These are phyloP conservation scores for Euwallacea fornicatus DNA, from an alignment of 1,140 invertebrate species.

Conservation along the genomic window DNA sequence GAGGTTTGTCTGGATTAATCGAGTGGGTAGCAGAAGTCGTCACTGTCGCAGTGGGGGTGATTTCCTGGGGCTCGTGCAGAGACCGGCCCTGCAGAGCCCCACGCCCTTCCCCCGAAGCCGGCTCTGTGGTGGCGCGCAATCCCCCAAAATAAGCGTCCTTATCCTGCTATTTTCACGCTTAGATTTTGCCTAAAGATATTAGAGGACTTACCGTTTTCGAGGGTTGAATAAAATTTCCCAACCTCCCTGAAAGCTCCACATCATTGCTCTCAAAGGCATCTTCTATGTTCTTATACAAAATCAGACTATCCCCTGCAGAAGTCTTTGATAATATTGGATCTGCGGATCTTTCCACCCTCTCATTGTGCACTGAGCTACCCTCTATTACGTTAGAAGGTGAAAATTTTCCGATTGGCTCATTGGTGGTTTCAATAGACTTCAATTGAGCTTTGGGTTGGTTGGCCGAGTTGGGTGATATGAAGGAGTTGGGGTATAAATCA, in stretches of 20 bases:
- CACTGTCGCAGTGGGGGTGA: conserved; percentile 57
- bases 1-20: conserved; percentile 52
- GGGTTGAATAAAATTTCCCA: conserved; percentile 46
- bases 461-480: conserved; percentile 60
- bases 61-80: conserved; percentile 66
- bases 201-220: conserved; percentile 43
- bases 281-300: conserved; percentile 49
- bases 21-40: conserved; percentile 47
- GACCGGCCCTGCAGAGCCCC: conserved; percentile 68
- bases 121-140: conserved; percentile 30
- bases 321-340: conserved; percentile 55
- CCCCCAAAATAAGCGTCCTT: conserved; percentile 24
- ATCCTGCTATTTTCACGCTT: conserved; percentile 21
- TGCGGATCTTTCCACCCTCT: conserved; percentile 52
- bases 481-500: conserved; percentile 59
- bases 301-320: conserved; percentile 51
- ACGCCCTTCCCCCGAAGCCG: conserved; percentile 67
- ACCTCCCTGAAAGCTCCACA: conserved; percentile 48
- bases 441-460: conserved; percentile 13
- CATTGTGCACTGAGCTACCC: conserved; percentile 16
- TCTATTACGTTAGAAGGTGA: no score
- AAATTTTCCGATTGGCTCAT: not conserved
- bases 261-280: conserved; percentile 50
- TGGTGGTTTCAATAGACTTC: not conserved
- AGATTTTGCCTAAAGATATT: no score